Base-by-base conservation (phyloP, 2,797 vertebrate species). In the Hydrophis major region DNA sequence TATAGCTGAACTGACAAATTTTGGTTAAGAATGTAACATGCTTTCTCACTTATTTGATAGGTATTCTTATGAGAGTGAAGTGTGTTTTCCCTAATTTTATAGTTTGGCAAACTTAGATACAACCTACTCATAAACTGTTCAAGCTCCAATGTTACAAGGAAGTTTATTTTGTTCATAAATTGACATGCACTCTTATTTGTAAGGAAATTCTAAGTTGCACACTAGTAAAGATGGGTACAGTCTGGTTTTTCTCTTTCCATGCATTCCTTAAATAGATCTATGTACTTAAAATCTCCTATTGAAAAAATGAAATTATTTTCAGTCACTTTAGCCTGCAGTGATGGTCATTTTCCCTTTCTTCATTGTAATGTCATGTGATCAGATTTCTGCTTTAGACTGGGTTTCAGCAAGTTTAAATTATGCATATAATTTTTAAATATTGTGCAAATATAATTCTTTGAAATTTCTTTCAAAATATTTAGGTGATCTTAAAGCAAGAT, bases 401-500 rank as follows among this genome's bases (percentile, higher is more conserved):
- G 27, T 66, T 53, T 37, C 47, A 53, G 11, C 11, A 22, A 32
- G 3, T 56, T 27, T 92, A 42, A 42, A 11, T 28, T 55, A 50
- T 22, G 18, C 22, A 27, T 25, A 0, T 56, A 66, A 90, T 92
- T 92, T 87, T 3, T 63, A 1, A 83, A 83, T 86, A 55, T 25
- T 92, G 0, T 87, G 28, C 89, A 94, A 92, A 2, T 92, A 32
- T 53, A 28, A 28, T 4, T 89, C 0, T 6, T 92, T 32, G 90
- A 83, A 12, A 56, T 89, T 2, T 89, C 91, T 4, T 56, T 92
- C 0, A 92, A 95, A 97, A 20, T 96, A 92, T 98, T 4, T 96
- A 99, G 99, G 99, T 99, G 95, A 97, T 98, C 89, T 97, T 99
- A 94, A 99, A 99, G 97, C 98, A 98, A 93, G 99, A 99, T 94